Evolutionary conservation across 2,888 invertebrate species (phyloP).

Genomic region (Scaeva pyrastri): DNA sequence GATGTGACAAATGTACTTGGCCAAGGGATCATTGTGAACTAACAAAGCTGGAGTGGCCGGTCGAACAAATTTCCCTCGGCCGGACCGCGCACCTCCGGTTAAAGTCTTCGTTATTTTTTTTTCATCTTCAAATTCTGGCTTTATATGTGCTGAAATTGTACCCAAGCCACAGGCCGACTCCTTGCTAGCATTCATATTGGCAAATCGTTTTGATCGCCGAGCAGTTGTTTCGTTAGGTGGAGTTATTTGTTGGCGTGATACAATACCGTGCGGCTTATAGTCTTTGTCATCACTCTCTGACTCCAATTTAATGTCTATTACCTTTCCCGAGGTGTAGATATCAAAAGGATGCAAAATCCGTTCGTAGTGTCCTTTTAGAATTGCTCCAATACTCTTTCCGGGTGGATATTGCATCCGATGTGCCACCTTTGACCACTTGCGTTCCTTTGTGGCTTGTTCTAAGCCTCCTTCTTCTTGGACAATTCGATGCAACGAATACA

Average conservation of each 20-base stretch:
- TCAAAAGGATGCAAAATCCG: conserved; percentile 96
- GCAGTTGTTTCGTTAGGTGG: conserved; percentile 88
- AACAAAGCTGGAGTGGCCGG: conserved; percentile 76
- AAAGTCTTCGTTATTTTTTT: conserved; percentile 31
- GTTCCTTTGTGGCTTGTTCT: conserved; percentile 92
- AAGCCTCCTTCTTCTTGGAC: conserved; percentile 95
- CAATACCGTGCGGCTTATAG: conserved; percentile 90
- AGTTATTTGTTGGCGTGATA: conserved; percentile 88
- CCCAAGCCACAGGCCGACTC: conserved; percentile 82
- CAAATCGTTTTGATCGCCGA: conserved; percentile 86
- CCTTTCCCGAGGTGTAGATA: conserved; percentile 93
- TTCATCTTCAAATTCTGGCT: conserved; percentile 41
- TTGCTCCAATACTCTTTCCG: conserved; percentile 93
- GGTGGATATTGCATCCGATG: conserved; percentile 93
- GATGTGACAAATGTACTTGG: conserved; percentile 96
- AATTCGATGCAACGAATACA: conserved; percentile 94
- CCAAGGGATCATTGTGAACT: conserved; percentile 86
- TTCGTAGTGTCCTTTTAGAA: conserved; percentile 96
- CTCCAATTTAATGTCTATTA: conserved; percentile 83
- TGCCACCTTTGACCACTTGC: conserved; percentile 96
- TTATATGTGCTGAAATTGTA: conserved; percentile 78
- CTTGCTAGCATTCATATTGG: conserved; percentile 83
- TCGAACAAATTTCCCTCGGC: conserved; percentile 43
- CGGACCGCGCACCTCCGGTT: conserved; percentile 1
- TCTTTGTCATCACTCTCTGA: conserved; percentile 86